These are phyloP conservation scores for Dipus sagitta DNA, from an alignment of 2,797 vertebrate species.

Conservation along the genomic window DNA sequence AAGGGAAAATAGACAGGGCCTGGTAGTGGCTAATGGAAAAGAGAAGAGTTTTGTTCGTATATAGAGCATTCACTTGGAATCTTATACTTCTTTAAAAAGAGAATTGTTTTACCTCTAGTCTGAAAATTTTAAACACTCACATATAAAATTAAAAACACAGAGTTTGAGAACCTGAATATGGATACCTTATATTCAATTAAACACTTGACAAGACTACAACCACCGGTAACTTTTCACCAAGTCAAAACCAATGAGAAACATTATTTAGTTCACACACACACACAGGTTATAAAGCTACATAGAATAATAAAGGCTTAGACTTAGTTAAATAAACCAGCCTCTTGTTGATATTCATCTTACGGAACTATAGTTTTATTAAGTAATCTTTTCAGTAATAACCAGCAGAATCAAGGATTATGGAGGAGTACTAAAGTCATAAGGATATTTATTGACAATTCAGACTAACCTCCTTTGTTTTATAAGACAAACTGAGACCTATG, in stretches of 20 bases:
- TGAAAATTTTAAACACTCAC: slow-evolving; percentile 9
- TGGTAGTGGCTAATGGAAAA: background rate
- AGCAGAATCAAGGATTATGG: background rate
- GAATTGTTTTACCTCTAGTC: background rate
- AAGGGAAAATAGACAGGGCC: background rate
- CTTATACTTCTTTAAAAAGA: background rate
- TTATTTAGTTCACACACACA: background rate
- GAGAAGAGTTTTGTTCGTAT: background rate
- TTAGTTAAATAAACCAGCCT: background rate
- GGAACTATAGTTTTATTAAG: slow-evolving; percentile 10
- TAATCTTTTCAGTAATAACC: slow-evolving; percentile 29
- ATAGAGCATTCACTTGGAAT: background rate
- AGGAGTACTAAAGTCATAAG: background rate
- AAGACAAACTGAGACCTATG: slow-evolving; percentile 19
- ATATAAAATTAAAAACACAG: background rate
- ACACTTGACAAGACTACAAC: background rate
- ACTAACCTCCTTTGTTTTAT: background rate
- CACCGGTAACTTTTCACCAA: background rate
- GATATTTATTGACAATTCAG: background rate
- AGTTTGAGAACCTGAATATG: background rate
- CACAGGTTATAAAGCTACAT: slow-evolving; percentile 1
- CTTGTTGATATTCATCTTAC: slow-evolving; percentile 16
- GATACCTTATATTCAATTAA: background rate
- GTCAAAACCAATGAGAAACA: background rate
- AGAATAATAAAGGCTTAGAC: slow-evolving; percentile 7